These are phyloP conservation scores for Phenganax marumi DNA, from an alignment of 92 coral and sea anemone genomes.

Conservation along the genomic window DNA sequence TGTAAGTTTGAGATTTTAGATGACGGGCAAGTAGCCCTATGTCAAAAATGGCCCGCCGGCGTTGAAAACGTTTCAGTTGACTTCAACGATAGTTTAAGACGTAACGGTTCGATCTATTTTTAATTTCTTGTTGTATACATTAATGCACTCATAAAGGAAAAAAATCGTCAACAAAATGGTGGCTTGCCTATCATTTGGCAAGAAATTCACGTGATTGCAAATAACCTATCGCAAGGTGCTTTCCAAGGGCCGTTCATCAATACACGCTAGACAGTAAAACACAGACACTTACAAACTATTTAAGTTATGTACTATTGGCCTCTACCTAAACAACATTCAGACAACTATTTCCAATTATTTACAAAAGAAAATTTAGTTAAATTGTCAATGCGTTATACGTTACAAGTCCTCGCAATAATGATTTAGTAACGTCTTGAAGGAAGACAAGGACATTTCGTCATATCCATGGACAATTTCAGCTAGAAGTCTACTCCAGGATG, in stretches of 20 bases:
- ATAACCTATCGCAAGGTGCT: no score
- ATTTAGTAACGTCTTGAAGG: conserved; percentile 6
- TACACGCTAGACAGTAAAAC: neutral
- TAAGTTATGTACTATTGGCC: neutral
- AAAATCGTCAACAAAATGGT: no score
- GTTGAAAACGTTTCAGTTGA: no score
- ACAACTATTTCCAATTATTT: neutral
- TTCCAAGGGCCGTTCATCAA: conserved; percentile 6
- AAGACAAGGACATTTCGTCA: neutral
- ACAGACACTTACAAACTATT: neutral
- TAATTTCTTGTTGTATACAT: no score
- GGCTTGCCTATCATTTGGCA: no score
- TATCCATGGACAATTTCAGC: conserved; percentile 19
- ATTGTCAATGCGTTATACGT: neutral
- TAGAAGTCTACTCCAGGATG: conserved; percentile 16
- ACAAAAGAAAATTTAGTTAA: neutral
- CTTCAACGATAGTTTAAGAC: no score
- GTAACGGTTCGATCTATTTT: no score
- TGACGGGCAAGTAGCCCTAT: no score
- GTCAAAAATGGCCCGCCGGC: no score
- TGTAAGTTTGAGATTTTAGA: no score
- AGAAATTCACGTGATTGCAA: no score
- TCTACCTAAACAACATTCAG: neutral
- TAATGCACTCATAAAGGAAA: no score
- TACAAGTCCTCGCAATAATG: neutral